These are phyloP conservation scores for Microctenopoma lineatum DNA, from an alignment of 2,797 vertebrate species.

Conservation along the genomic window DNA sequence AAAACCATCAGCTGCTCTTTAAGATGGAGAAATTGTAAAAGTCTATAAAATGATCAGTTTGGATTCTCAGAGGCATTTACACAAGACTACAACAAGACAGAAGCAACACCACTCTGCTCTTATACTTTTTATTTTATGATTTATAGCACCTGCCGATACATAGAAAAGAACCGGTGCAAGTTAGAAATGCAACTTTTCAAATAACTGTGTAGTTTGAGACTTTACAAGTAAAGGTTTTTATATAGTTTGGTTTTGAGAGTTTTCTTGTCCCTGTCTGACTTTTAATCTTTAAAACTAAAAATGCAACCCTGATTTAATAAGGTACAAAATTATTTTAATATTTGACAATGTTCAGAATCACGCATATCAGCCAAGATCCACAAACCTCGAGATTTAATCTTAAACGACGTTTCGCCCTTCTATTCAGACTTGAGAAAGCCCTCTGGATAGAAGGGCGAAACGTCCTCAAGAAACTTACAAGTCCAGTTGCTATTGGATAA, in stretches of 20 bases:
- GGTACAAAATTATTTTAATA: neutral
- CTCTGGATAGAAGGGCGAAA: no score
- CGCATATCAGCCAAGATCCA: neutral
- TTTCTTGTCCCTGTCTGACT: neutral
- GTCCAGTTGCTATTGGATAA: no score
- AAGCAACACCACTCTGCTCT: neutral
- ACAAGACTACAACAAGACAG: no score
- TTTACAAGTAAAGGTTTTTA: slow-evolving; percentile 24
- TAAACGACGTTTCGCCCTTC: no score
- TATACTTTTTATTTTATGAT: slow-evolving; percentile 15
- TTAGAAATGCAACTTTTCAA: neutral
- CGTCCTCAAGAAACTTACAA: no score
- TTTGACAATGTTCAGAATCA: neutral
- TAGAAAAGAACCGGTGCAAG: neutral
- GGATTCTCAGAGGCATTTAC: neutral
- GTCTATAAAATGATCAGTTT: neutral
- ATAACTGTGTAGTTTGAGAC: neutral
- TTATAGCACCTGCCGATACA: slow-evolving; percentile 7
- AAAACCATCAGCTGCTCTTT: slow-evolving; percentile 5
- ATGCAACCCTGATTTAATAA: neutral
- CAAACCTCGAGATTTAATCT: neutral
- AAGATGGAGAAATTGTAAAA: neutral
- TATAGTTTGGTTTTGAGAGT: neutral
- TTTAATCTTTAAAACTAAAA: neutral
- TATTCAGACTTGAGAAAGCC: no score